Conservation (phyloP, 2,888 invertebrate species). For the Hirtodrosophila alboralis region DNA sequence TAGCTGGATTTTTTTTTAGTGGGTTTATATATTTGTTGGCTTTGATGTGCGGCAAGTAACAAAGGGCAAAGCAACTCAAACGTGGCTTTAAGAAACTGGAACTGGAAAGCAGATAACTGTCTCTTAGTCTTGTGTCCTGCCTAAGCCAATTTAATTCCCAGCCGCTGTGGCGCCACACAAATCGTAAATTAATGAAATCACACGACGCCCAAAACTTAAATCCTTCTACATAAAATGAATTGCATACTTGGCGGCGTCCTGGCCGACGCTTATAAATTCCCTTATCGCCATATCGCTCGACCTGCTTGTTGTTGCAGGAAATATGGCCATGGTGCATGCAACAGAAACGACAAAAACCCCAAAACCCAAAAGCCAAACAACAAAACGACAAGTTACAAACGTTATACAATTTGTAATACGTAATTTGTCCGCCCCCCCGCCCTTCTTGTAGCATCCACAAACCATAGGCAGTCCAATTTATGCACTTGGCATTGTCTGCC, state of each 20-base stretch:
- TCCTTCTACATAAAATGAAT: constrained; percentile 61
- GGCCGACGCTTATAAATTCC: constrained; percentile 67
- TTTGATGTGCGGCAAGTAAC: constrained; percentile 46
- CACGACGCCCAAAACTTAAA: constrained; percentile 64
- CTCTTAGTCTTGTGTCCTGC: constrained; percentile 30
- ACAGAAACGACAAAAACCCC: constrained; percentile 23
- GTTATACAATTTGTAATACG: constrained; percentile 72
- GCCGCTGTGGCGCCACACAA: constrained; percentile 60
- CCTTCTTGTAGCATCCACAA: background rate
- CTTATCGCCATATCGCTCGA: constrained; percentile 64
- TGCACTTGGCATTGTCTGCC: constrained; percentile 74
- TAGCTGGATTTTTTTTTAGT: constrained; percentile 16
- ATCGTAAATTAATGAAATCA: constrained; percentile 76
- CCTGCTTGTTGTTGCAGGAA: constrained; percentile 58
- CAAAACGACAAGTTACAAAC: constrained; percentile 48
- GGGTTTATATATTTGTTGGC: constrained; percentile 17
- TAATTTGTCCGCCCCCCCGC: constrained; percentile 56
- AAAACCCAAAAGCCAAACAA: constrained; percentile 42
- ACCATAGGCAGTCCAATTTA: constrained; percentile 65
- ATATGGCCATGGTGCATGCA: constrained; percentile 72
- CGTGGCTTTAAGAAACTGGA: constrained; percentile 44
- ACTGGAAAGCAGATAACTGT: constrained; percentile 12
- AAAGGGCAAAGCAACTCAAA: constrained; percentile 24
- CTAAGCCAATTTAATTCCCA: constrained; percentile 74
- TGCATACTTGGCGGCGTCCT: constrained; percentile 52